phyloP scores from a whole-genome alignment of 2,113 vertebrate species.

The Ariopsis seemanni region DNA sequence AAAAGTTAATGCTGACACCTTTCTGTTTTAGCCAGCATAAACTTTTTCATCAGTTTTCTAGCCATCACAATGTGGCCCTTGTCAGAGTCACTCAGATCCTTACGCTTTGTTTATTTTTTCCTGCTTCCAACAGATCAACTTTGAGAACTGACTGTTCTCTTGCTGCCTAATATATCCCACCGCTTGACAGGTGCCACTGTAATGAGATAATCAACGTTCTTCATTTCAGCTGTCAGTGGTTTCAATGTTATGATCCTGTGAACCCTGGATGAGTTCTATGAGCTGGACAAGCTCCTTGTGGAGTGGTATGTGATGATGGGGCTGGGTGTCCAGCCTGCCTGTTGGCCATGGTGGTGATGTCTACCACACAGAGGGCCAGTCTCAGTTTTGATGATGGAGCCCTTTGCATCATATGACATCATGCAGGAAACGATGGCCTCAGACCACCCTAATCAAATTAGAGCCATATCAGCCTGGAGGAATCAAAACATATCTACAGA shows the following conservation, averaged over 20 bases:
- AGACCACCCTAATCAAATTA: background rate
- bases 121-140: too few relatives aligned
- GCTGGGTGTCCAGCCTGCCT: background rate
- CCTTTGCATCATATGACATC: background rate
- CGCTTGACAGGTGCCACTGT: too few relatives aligned
- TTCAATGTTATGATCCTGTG: background rate
- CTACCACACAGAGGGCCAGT: background rate
- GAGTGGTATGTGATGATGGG: background rate
- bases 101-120: too few relatives aligned
- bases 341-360: background rate
- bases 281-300: background rate
- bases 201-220: too few relatives aligned
- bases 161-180: too few relatives aligned
- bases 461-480: background rate
- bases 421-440: background rate
- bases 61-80: too few relatives aligned
- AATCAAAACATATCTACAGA: background rate
- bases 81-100: too few relatives aligned
- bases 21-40: too few relatives aligned
- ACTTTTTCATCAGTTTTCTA: too few relatives aligned
- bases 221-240: too few relatives aligned
- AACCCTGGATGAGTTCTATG: background rate
- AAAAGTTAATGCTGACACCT: too few relatives aligned
- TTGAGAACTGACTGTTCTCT: too few relatives aligned
- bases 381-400: background rate